Evolutionary conservation across 1,140 invertebrate genomes (phyloP).

Genomic region (Sipha flava): DNA sequence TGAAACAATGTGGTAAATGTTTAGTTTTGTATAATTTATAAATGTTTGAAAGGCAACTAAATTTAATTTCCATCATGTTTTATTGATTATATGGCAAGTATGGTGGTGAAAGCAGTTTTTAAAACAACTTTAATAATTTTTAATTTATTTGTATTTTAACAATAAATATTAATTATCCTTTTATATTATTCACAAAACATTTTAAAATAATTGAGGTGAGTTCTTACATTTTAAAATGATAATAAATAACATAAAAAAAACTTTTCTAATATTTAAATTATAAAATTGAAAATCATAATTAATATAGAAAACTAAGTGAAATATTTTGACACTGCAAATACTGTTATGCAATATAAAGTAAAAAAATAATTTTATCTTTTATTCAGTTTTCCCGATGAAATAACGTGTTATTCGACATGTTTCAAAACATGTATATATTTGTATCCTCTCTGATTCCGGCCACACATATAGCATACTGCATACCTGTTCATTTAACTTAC

Average conservation of each 20-base stretch:
- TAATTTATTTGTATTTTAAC: not conserved
- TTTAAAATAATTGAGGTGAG: not conserved
- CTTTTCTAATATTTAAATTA: not conserved
- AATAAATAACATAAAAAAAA: not conserved
- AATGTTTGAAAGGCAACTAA: not conserved
- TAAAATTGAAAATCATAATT: not conserved
- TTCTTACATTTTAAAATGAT: not conserved
- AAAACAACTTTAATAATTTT: not conserved
- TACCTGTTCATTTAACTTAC: too few species aligned
- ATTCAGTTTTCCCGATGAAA: too few species aligned
- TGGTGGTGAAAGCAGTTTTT: not conserved
- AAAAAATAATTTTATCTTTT: too few species aligned
- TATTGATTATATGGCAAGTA: not conserved
- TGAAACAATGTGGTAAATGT: not conserved
- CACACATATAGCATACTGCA: too few species aligned
- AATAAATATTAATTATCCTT: not conserved
- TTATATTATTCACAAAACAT: not conserved
- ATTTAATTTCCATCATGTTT: not conserved
- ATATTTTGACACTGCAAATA: too few species aligned
- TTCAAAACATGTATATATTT: too few species aligned
- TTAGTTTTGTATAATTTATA: not conserved
- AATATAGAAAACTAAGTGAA: not conserved
- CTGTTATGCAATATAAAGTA: too few species aligned
- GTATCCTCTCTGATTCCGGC: too few species aligned
- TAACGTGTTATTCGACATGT: too few species aligned